These are phyloP conservation scores for Diaprepes abbreviatus DNA, from an alignment of 2,888 invertebrate genomes.

Conservation along the genomic window DNA sequence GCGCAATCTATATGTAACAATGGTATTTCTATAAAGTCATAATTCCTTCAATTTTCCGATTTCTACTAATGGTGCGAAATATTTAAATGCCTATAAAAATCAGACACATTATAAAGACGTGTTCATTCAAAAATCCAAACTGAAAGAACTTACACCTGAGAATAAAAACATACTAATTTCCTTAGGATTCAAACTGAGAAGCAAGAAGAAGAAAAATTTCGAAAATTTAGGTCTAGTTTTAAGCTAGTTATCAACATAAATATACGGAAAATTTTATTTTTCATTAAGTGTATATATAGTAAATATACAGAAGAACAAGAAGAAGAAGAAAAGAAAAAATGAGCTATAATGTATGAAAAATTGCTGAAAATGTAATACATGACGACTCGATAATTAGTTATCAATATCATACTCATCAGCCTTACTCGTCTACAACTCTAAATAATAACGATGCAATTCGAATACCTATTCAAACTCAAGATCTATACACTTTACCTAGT, in stretches of 20 bases:
- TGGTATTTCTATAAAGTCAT: constrained; percentile 8
- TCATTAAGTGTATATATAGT: neutral
- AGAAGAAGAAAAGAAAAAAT: no score
- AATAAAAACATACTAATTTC: constrained; percentile 42
- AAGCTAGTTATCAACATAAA: neutral
- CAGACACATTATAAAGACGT: neutral
- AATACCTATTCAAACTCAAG: constrained; percentile 57
- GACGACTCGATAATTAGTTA: no score
- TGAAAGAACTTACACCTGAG: constrained; percentile 17
- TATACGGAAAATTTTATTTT: neutral
- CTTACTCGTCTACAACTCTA: constrained; percentile 52
- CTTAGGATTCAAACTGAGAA: constrained; percentile 31
- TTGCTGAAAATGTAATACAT: no score
- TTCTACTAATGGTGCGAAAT: no score
- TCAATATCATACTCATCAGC: no score
- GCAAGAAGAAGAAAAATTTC: neutral
- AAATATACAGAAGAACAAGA: no score
- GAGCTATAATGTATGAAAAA: no score
- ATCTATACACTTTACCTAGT: constrained; percentile 56
- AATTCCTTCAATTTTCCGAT: neutral
- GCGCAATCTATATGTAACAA: neutral
- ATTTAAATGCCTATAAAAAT: no score
- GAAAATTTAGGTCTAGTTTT: constrained; percentile 23
- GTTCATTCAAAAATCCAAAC: neutral
- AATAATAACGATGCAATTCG: constrained; percentile 60